A percentile compares a stretch with the other conserved stretches of the same genome.
phyloP scores from a whole-genome alignment of 2,888 invertebrate genomes.

The Abrostola tripartita region DNA sequence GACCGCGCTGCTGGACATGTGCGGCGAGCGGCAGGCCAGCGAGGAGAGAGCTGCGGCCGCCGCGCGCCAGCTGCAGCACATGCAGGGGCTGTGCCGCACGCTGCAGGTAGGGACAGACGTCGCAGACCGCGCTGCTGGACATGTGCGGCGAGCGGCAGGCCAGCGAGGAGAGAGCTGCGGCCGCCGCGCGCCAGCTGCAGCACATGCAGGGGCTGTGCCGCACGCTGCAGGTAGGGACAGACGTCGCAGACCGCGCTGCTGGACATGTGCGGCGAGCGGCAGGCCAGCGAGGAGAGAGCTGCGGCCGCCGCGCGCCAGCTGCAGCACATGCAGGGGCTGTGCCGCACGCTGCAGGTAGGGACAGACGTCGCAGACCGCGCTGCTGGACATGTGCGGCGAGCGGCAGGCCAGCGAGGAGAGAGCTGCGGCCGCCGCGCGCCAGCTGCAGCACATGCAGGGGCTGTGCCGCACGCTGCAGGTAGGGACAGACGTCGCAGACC shows the following conservation, averaged over 20 bases:
- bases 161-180: constrained; percentile 90
- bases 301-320: constrained; percentile 90
- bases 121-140: constrained; percentile 92
- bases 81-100: constrained; percentile 94
- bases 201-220: constrained; percentile 94
- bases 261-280: constrained; percentile 93
- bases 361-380: constrained; percentile 93
- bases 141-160: constrained; percentile 93
- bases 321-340: constrained; percentile 92
- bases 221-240: constrained; percentile 92
- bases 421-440: constrained; percentile 88
- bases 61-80: constrained; percentile 90
- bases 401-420: constrained; percentile 91
- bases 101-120: constrained; percentile 92
- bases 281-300: constrained; percentile 90
- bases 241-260: constrained; percentile 93
- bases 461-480: constrained; percentile 93
- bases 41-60: constrained; percentile 90
- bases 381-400: constrained; percentile 93
- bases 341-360: constrained; percentile 92
- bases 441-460: constrained; percentile 92
- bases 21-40: constrained; percentile 91
- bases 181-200: constrained; percentile 90
- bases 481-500: constrained; percentile 92
- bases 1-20: constrained; percentile 92